Percentiles rank a stretch among this genome's conserved stretches.
Evolutionary conservation across 2,797 vertebrate genomes (phyloP).

Genomic region (Falco columbarius): DNA sequence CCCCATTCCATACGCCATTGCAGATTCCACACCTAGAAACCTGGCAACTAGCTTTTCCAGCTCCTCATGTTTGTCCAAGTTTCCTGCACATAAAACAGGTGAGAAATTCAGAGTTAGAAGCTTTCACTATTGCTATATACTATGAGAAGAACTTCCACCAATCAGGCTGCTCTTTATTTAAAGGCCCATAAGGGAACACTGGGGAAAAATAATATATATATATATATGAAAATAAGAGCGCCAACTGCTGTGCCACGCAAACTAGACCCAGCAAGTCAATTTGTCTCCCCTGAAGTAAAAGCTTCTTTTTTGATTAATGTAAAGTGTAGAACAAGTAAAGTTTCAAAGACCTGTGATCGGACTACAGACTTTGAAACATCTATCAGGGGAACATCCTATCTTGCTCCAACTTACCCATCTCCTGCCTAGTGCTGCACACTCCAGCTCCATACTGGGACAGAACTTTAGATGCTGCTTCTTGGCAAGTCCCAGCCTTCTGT

Average conservation of each 20-base stretch:
- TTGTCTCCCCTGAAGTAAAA: not conserved
- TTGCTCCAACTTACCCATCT: constrained; percentile 85
- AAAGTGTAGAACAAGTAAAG: not conserved
- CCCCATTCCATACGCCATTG: constrained; percentile 96
- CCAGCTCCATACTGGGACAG: constrained; percentile 88
- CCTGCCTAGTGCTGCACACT: constrained; percentile 90
- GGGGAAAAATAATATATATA: too few relatives aligned
- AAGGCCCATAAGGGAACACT: not conserved
- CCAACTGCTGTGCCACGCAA: not conserved
- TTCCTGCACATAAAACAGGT: constrained; percentile 80
- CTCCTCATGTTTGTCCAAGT: constrained; percentile 93
- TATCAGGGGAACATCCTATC: not conserved
- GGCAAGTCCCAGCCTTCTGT: constrained; percentile 86
- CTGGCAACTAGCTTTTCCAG: constrained; percentile 89
- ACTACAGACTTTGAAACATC: not conserved
- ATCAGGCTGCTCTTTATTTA: not conserved
- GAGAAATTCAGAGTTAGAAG: not conserved
- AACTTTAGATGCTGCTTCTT: constrained; percentile 81
- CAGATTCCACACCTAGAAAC: constrained; percentile 93
- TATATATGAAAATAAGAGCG: not conserved
- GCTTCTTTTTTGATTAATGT: not conserved
- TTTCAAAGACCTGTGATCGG: not conserved
- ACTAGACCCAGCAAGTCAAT: not conserved
- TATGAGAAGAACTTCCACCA: not conserved
- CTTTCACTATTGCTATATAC: not conserved